These are phyloP conservation scores for Leuciscus idus DNA, from an alignment of 2,113 vertebrate species.

Conservation along the genomic window DNA sequence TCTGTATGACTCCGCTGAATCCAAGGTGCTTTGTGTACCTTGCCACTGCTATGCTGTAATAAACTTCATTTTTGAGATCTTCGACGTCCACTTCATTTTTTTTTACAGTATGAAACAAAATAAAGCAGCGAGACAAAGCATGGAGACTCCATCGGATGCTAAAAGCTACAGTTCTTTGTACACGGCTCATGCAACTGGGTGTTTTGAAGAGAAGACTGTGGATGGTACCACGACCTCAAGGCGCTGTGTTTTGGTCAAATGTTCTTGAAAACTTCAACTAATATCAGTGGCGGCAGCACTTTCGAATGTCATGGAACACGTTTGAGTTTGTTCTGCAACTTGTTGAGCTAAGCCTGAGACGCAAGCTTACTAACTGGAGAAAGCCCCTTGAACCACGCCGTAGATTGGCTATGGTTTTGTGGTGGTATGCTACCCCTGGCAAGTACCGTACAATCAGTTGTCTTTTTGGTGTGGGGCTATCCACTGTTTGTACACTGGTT, in stretches of 20 bases:
- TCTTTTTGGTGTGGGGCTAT: not conserved
- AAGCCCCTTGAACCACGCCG: not conserved
- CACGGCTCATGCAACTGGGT: not conserved
- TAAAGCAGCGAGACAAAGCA: not conserved
- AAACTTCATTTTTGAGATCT: too few relatives aligned
- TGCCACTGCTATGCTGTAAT: too few relatives aligned
- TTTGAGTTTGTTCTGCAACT: constrained; percentile 5
- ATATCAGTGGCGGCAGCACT: not conserved
- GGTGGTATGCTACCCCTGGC: constrained; percentile 18
- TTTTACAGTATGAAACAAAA: not conserved
- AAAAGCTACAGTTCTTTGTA: not conserved
- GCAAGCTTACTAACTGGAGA: not conserved
- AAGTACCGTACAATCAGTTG: not conserved
- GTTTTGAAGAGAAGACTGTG: not conserved
- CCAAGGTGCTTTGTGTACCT: too few relatives aligned
- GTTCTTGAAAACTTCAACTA: not conserved
- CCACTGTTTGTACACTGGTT: not conserved
- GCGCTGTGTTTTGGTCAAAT: not conserved
- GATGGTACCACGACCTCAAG: not conserved
- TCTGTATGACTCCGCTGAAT: too few relatives aligned
- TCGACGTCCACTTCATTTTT: too few relatives aligned
- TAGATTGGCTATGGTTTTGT: not conserved
- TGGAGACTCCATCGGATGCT: not conserved
- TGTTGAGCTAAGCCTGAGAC: not conserved
- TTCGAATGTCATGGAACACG: not conserved